Evolutionary conservation across 2,797 vertebrate species (phyloP).

Genomic region (Huso huso): DNA sequence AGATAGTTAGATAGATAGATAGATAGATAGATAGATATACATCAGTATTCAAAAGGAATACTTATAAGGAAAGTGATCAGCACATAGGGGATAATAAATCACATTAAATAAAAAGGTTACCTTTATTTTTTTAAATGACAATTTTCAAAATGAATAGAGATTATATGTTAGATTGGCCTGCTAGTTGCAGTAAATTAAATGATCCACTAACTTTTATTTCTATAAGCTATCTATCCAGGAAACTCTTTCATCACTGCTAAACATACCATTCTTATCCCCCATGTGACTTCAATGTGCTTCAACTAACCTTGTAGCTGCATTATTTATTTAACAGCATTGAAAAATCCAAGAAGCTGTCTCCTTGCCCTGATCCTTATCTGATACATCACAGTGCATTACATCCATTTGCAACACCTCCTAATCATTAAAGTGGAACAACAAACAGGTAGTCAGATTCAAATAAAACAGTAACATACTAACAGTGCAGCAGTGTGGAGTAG

Average conservation of each 20-base stretch:
- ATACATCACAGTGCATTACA: slow-evolving; percentile 13
- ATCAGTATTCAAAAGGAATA: too few species aligned
- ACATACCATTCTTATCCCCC: slow-evolving; percentile 8
- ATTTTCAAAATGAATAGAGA: too few species aligned
- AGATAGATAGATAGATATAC: too few species aligned
- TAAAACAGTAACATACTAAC: too few species aligned
- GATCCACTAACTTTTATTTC: slow-evolving; percentile 12
- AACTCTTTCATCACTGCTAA: not conserved
- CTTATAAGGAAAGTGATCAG: too few species aligned
- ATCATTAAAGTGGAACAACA: not conserved
- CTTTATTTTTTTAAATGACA: too few species aligned
- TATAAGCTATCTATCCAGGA: not conserved
- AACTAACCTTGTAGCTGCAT: slow-evolving; percentile 21
- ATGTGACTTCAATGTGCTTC: slow-evolving; percentile 12
- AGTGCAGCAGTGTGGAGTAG: too few species aligned
- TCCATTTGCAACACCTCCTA: slow-evolving; percentile 5
- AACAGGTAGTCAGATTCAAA: not conserved
- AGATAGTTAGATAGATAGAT: too few species aligned
- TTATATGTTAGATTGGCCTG: not conserved
- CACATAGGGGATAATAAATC: too few species aligned
- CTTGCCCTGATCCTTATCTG: slow-evolving; percentile 18
- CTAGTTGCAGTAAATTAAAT: not conserved
- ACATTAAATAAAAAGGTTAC: too few species aligned
- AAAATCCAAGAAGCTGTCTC: slow-evolving; percentile 3
- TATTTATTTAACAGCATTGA: slow-evolving; percentile 25